Evolutionary conservation across 1,140 invertebrate species (phyloP).

Genomic region (Solenopsis invicta): DNA sequence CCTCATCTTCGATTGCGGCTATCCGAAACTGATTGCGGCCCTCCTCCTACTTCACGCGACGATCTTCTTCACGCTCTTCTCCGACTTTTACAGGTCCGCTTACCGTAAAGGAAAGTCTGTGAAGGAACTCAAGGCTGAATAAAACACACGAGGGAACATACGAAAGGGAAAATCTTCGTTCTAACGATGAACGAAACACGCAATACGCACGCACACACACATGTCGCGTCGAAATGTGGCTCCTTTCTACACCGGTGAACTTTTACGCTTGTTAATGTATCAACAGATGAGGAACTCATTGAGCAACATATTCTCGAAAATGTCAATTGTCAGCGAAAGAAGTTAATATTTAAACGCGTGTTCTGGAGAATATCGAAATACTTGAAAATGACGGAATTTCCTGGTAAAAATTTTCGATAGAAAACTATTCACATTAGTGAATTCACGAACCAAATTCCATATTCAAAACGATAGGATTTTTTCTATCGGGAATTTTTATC

Average conservation of each 20-base stretch:
- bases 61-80: conserved; percentile 97
- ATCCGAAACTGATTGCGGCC: conserved; percentile 92
- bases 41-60: conserved; percentile 94
- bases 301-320: background rate
- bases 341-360: background rate
- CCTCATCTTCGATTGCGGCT: conserved; percentile 91
- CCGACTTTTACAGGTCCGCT: conserved; percentile 95
- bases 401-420: too few species aligned
- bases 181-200: background rate
- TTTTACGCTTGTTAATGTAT: conserved; percentile 9
- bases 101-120: conserved; percentile 86
- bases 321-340: background rate
- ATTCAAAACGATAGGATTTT: too few species aligned
- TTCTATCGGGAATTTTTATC: too few species aligned
- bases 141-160: conserved; percentile 52
- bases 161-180: conserved; percentile 28
- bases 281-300: background rate
- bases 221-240: conserved; percentile 20
- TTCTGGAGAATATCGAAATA: background rate
- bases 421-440: too few species aligned
- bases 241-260: conserved; percentile 20
- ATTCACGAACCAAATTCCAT: too few species aligned
- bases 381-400: background rate
- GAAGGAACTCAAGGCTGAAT: conserved; percentile 86
- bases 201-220: conserved; percentile 22